Percentiles rank a stretch among this genome's conserved stretches.
phyloP scores from a whole-genome alignment of 2,113 vertebrate species.

The Montifringilla adamsi region DNA sequence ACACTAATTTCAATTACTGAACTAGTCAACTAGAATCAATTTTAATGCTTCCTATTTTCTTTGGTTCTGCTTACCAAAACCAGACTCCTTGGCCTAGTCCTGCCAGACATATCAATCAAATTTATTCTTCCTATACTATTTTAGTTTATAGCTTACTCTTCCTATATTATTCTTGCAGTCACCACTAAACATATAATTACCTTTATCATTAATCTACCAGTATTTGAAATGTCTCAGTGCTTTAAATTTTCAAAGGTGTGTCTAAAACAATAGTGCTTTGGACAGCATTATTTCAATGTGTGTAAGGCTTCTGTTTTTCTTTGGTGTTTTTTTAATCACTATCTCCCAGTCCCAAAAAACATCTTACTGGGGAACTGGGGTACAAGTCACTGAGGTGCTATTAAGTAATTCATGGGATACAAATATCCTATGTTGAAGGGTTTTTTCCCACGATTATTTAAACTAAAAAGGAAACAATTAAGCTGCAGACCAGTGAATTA shows the following conservation, averaged over 20 bases:
- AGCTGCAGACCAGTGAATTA: neutral
- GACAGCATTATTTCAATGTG: neutral
- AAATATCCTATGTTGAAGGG: neutral
- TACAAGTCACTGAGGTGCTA: neutral
- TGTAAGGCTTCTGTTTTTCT: neutral
- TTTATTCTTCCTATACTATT: neutral
- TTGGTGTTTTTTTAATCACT: neutral
- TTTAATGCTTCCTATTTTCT: neutral
- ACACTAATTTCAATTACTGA: neutral
- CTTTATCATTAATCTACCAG: neutral
- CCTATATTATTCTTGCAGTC: neutral
- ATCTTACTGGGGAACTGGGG: neutral
- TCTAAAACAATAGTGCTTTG: neutral
- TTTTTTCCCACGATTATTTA: neutral
- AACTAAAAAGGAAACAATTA: conserved; percentile 1
- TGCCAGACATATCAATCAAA: neutral
- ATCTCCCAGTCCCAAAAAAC: neutral
- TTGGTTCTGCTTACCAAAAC: neutral
- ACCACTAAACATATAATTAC: neutral
- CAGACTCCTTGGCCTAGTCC: neutral
- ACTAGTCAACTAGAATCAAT: neutral
- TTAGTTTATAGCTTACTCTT: neutral
- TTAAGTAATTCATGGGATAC: neutral
- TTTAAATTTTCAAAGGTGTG: neutral
- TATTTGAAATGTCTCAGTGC: neutral